phyloP scores from a whole-genome alignment of 2,113 vertebrate genomes.

The Gymnorhina tibicen region DNA sequence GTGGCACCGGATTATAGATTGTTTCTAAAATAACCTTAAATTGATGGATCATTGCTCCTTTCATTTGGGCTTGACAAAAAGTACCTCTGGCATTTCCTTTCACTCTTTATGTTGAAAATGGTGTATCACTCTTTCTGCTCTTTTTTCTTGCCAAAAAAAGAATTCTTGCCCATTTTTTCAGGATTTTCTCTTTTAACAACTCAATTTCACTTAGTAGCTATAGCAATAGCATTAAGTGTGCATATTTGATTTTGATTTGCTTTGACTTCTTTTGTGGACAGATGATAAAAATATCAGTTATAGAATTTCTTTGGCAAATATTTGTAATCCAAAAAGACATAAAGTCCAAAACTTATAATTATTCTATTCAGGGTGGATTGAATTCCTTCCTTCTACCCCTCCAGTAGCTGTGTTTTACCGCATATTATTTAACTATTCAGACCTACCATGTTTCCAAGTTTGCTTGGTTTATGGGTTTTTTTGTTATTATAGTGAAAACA shows the following conservation, averaged over 20 bases:
- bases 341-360: conserved; percentile 21
- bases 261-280: neutral
- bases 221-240: neutral
- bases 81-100: conserved; percentile 61
- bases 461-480: neutral
- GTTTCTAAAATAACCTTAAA: conserved; percentile 70
- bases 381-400: neutral
- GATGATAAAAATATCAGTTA: neutral
- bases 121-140: conserved; percentile 21
- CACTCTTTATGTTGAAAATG: conserved; percentile 42
- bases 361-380: conserved; percentile 12
- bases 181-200: conserved; percentile 33
- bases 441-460: neutral
- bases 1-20: conserved; percentile 41
- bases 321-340: neutral
- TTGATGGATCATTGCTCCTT: conserved; percentile 64
- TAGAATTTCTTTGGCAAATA: neutral
- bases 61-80: conserved; percentile 52
- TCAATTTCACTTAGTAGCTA: conserved; percentile 20
- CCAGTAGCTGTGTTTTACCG: neutral
- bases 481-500: neutral
- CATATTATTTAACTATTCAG: neutral
- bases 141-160: conserved; percentile 42
- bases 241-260: neutral
- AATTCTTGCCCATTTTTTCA: conserved; percentile 41